Base-by-base conservation (phyloP, 2,113 vertebrate species). In the Aegithalos caudatus region DNA sequence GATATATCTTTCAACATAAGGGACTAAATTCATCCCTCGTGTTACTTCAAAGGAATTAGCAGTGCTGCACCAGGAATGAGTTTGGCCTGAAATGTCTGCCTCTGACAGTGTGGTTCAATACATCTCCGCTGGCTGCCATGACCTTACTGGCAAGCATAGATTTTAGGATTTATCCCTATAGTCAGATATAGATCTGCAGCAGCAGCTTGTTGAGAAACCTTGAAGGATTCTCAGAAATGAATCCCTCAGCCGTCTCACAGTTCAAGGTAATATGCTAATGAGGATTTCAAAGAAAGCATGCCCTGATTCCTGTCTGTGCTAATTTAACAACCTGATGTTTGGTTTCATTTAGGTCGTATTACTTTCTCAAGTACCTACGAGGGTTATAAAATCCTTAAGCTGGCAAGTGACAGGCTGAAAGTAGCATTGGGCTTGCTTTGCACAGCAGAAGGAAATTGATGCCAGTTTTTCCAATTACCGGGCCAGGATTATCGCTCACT, bases 141-240 rank as follows among this genome's bases (percentile, higher is more conserved):
- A 97, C 97, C 97, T 97, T 96, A 89, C 96, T 95, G 96, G 94
- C 95, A 95, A 88, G 90, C 92, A 92, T 95, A 95, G 96, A 95
- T 97, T 97, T 97, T 92, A 97, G 97, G 95, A 96, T 97, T 97
- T 97, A 97, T 95, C 94, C 96, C 90, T 83, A 61, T 33, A 92
- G 95, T 92, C 94, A 94, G 72, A 95, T 97, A 97, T 97, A 97
- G 97, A 97, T 95, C 93, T 86, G 94, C 85, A 93, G 93, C 89
- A 92, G 92, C 80, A 86, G 90, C 89, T 85, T 81, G 42, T 81
- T 71, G 93, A 97, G 96, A 95, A 96, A 92, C 96, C 88, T 73
- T 94, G 42, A 93, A 47, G 88, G 74, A 45, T 97, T 97, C 97
- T 97, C 95, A 97, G 97, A 97, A 97, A 96, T 29, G 8, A 92